Evolutionary conservation across 1,140 invertebrate genomes (phyloP), one percentile per base, ranked within the genome.

Genomic region (Procambarus virginalis): DNA sequence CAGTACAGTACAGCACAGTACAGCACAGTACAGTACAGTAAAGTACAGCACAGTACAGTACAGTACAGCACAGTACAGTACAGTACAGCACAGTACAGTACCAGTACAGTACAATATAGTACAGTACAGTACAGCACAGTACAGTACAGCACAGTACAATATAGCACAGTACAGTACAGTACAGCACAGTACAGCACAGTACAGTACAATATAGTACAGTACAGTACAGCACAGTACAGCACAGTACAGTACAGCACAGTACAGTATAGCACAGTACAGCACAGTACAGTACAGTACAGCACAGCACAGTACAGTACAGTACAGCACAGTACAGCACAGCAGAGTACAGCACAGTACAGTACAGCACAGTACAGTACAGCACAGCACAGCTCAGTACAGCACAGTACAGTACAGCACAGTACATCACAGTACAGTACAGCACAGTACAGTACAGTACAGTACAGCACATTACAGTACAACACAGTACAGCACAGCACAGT

Each of bases 251-350:
- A 92, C 64, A 84, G 83, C 2, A 86, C 83, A 84, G 83, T 79
- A 86, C 49, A 84, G 79, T 88, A 92, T 78, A 91, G 90, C 84
- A 92, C 90, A 91, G 79, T 78, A 92, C 80, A 93, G 89, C 79
- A 92, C 78, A 92, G 91, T 86, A 88, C 80, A 91, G 84, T 91
- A 76, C 84, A 92, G 81, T 86, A 91, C 49, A 91, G 90, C 3
- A 89, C 91, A 91, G 90, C 9, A 92, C 77, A 91, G 82, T 2
- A 75, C 8, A 75, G 8, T 45, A 75, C 70, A 75, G 89, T 86
- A 91, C 82, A 92, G 92, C 89, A 91, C 81, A 92, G 92, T 91
- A 91, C 83, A 92, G 92, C 83, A 93, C 85, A 90, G 91, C 88
- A 86, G 1, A 58, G 6, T 9, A 12, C 55, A 58, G 8, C 1